Evolutionary conservation across 2,888 invertebrate species (phyloP).

Genomic region (Acanthoscelides obtectus): DNA sequence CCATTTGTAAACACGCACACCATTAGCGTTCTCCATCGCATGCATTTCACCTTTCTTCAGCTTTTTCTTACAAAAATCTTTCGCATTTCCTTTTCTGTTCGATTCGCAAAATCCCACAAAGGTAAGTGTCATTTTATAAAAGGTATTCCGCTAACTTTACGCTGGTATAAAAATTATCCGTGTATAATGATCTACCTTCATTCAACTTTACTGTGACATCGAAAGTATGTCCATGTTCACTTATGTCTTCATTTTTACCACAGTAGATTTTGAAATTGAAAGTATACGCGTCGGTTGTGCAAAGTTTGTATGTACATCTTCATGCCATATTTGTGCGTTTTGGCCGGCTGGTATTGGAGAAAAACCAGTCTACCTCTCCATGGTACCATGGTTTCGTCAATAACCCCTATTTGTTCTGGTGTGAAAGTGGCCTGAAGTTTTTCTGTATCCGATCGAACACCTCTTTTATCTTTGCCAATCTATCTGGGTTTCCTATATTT

Average conservation of each 20-base stretch:
- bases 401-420: not conserved
- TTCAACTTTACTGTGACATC: not conserved
- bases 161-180: not conserved
- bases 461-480: not conserved
- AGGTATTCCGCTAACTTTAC: not conserved
- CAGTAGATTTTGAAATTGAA: constrained; percentile 9
- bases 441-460: constrained; percentile 1
- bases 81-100: not conserved
- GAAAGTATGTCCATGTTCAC: not conserved
- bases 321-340: constrained; percentile 5
- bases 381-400: constrained; percentile 4
- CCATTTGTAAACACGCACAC: not conserved
- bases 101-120: not conserved
- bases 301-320: constrained; percentile 6
- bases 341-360: constrained; percentile 6
- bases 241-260: constrained; percentile 10
- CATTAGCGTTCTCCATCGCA: not conserved
- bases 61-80: not conserved
- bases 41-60: not conserved
- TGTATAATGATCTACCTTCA: not conserved
- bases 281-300: constrained; percentile 9
- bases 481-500: not conserved
- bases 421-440: constrained; percentile 1
- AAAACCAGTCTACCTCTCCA: constrained; percentile 11
- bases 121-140: not conserved